These are phyloP conservation scores for Dyspetes luteomarginatus DNA, from an alignment of 2,888 invertebrate species.

Conservation along the genomic window DNA sequence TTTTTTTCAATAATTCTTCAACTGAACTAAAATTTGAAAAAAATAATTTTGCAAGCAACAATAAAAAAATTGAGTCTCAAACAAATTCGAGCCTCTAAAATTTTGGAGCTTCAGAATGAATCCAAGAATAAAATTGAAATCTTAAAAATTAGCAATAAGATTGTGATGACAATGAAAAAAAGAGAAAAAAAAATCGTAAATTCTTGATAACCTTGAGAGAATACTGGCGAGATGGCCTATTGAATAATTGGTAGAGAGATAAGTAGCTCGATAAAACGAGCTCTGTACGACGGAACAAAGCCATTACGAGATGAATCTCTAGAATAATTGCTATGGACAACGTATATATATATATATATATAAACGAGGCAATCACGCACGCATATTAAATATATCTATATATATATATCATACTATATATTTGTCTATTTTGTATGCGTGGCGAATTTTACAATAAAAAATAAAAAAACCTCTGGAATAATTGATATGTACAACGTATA, in stretches of 20 bases:
- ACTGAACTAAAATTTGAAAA: not conserved
- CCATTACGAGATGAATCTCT: conserved; percentile 25
- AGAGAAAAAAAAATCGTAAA: conserved; percentile 12
- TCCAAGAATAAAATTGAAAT: not conserved
- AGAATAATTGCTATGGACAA: conserved; percentile 39
- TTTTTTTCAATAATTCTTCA: not conserved
- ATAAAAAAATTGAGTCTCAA: not conserved
- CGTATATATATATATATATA: conserved; percentile 15
- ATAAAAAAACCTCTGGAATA: conserved; percentile 9
- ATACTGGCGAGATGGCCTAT: conserved; percentile 6
- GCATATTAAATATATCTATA: too few relatives aligned
- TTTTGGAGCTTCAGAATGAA: not conserved
- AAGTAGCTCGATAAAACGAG: not conserved
- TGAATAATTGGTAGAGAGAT: conserved; percentile 44
- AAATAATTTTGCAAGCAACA: not conserved
- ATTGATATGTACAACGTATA: conserved; percentile 26
- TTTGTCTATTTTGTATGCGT: not conserved
- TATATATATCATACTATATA: too few relatives aligned
- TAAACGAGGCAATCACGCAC: too few relatives aligned
- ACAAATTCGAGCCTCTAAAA: not conserved
- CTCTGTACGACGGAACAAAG: conserved; percentile 18
- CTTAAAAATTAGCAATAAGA: conserved; percentile 37
- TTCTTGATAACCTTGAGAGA: conserved; percentile 43
- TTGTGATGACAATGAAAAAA: not conserved
- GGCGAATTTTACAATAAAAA: not conserved